These are phyloP conservation scores for Tetramorium simillimum DNA, from an alignment of 1,140 invertebrate species.

Conservation along the genomic window DNA sequence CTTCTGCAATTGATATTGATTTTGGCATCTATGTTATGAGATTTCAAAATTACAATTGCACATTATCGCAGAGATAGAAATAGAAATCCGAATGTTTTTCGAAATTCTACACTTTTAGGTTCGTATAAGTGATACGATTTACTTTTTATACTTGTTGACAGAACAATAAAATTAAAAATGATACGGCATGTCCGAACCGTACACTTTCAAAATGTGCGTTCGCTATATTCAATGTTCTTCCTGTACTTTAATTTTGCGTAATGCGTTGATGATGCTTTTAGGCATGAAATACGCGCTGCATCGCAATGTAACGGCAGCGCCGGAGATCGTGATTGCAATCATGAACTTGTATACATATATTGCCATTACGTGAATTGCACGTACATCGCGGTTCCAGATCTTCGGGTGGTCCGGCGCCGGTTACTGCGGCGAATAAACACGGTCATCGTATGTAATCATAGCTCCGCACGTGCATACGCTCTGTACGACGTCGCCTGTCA, in stretches of 20 bases:
- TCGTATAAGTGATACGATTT: too few relatives aligned
- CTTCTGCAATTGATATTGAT: too few relatives aligned
- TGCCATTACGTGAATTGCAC: slow-evolving; percentile 53
- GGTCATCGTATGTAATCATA: slow-evolving; percentile 57
- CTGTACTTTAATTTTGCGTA: neutral
- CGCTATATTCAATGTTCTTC: neutral
- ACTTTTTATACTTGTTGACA: neutral
- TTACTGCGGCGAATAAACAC: slow-evolving; percentile 61
- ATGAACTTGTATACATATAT: slow-evolving; percentile 53
- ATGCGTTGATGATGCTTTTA: neutral
- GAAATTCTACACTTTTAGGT: too few relatives aligned
- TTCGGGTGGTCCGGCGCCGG: slow-evolving; percentile 19
- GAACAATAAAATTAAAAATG: neutral
- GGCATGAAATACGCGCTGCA: neutral
- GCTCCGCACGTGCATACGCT: slow-evolving; percentile 62
- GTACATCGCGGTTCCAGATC: slow-evolving; percentile 41
- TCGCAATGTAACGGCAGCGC: neutral
- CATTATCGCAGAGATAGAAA: too few relatives aligned
- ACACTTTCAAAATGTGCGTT: neutral
- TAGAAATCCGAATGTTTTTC: too few relatives aligned
- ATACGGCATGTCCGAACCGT: neutral
- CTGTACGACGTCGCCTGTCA: slow-evolving; percentile 67
- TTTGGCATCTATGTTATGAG: too few relatives aligned
- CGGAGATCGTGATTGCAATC: slow-evolving; percentile 47
- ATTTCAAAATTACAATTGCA: too few relatives aligned